A percentile compares a stretch with the other conserved stretches of the same genome.
Evolutionary conservation across 2,888 invertebrate species (phyloP).

Genomic region (Podabrus alpinus): DNA sequence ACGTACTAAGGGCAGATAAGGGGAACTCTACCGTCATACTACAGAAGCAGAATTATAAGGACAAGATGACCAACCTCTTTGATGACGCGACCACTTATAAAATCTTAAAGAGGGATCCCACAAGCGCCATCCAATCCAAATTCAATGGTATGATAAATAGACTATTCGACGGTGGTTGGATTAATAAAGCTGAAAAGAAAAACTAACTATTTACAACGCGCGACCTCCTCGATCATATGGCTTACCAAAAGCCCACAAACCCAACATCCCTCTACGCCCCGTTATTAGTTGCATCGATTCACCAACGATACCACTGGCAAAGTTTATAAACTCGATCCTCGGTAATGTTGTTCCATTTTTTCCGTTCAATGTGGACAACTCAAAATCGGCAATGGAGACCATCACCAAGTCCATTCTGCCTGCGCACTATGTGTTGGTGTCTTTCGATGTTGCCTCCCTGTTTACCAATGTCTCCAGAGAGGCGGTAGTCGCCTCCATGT

Average conservation of each 20-base stretch:
- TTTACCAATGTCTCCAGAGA: background rate
- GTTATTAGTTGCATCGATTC: background rate
- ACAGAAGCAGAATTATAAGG: no score
- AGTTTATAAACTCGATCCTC: background rate
- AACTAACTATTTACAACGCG: background rate
- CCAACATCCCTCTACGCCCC: background rate
- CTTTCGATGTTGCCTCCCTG: background rate
- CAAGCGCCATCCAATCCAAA: no score
- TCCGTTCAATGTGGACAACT: background rate
- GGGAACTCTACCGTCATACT: no score
- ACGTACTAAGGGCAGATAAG: no score
- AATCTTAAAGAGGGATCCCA: no score
- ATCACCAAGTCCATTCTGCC: background rate
- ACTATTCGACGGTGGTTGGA: no score
- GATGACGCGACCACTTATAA: no score
- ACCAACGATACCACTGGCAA: background rate
- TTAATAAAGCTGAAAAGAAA: no score
- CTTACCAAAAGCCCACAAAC: background rate
- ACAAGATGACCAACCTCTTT: no score
- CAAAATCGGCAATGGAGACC: background rate
- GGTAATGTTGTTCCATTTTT: background rate
- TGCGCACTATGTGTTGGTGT: background rate
- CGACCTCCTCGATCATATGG: background rate
- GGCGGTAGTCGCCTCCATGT: background rate
- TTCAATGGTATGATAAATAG: no score